Conservation (phyloP, 2,888 invertebrate species). For the Coenonympha glycerion region DNA sequence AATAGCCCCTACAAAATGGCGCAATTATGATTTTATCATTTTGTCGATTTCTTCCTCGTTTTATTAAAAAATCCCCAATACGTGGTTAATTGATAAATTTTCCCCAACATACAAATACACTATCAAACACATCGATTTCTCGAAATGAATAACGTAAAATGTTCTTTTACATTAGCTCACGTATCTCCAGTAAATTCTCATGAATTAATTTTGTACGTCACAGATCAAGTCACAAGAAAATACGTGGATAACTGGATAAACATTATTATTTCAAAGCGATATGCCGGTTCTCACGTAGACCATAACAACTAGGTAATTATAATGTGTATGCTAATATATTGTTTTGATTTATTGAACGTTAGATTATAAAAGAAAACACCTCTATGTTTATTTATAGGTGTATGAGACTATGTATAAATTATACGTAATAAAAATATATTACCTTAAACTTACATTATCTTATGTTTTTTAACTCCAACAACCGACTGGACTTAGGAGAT, state of each 20-base stretch:
- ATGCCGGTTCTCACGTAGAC: conserved; percentile 11
- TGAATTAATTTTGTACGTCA: conserved; percentile 7
- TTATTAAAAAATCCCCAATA: neutral
- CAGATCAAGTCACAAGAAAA: neutral
- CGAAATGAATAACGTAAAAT: conserved; percentile 8
- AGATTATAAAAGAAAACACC: too few species aligned
- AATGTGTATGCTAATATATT: neutral
- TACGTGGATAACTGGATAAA: neutral
- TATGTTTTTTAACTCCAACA: too few species aligned
- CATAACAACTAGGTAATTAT: neutral
- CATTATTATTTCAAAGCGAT: neutral
- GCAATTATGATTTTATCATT: too few species aligned
- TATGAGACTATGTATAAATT: too few species aligned
- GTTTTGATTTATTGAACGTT: too few species aligned
- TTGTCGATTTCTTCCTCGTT: too few species aligned
- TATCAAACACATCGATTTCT: neutral
- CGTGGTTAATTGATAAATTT: neutral
- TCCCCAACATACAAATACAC: neutral
- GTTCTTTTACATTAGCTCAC: conserved; percentile 2
- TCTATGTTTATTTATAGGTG: too few species aligned
- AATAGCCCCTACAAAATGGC: too few species aligned
- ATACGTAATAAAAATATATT: too few species aligned
- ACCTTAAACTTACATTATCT: too few species aligned
- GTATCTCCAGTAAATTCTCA: conserved; percentile 2
- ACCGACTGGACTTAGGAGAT: too few species aligned